Conservation (phyloP, 2,797 vertebrate genomes). For the Falco novaeseelandiae region DNA sequence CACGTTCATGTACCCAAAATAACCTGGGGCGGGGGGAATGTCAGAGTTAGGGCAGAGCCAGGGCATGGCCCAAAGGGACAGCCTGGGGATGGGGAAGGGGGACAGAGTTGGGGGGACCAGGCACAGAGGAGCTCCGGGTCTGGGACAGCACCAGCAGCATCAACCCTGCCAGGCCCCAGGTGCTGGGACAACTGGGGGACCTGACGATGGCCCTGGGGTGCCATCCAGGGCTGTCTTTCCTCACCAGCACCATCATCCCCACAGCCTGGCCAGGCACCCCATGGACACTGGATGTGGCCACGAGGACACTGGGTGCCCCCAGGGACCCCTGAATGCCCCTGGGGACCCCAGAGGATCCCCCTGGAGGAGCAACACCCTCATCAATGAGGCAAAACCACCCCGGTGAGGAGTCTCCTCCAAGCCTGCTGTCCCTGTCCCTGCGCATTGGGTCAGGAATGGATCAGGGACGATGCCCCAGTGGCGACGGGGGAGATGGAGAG, state of each 20-base stretch:
- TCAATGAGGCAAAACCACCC: background rate
- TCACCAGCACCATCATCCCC: fast-evolving
- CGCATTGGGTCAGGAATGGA: background rate
- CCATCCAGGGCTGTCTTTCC: background rate
- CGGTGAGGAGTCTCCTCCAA: fast-evolving
- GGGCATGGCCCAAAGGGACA: background rate
- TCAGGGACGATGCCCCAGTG: fast-evolving
- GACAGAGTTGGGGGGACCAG: fast-evolving
- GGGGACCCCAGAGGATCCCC: background rate
- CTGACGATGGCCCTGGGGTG: fast-evolving
- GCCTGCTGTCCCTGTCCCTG: background rate
- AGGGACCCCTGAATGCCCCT: background rate
- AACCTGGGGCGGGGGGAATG: slow-evolving; percentile 29
- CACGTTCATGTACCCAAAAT: slow-evolving; percentile 79
- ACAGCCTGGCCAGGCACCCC: background rate
- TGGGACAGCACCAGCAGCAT: background rate
- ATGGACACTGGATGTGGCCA: fast-evolving
- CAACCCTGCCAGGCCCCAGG: background rate
- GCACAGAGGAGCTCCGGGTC: background rate
- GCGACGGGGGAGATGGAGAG: background rate
- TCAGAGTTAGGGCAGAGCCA: background rate
- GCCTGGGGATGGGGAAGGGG: background rate
- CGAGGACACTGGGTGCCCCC: background rate
- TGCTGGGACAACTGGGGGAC: background rate
- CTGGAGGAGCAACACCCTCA: background rate